These are phyloP conservation scores for Nephrotoma flavescens DNA, from an alignment of 2,888 invertebrate genomes.

Conservation along the genomic window DNA sequence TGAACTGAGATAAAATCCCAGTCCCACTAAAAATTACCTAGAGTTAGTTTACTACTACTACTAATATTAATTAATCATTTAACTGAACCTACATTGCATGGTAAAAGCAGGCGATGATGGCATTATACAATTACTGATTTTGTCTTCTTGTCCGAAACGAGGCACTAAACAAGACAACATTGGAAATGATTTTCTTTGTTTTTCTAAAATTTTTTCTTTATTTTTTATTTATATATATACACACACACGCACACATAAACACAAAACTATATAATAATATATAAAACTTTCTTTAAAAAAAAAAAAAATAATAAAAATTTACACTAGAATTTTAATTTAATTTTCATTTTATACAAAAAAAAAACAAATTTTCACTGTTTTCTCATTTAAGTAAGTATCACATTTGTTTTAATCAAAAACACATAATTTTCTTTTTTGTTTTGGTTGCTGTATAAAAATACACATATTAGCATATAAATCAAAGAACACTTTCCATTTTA, in stretches of 20 bases:
- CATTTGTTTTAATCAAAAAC: neutral
- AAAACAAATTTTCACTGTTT: neutral
- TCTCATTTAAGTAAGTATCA: neutral
- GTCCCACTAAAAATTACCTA: neutral
- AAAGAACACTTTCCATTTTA: neutral
- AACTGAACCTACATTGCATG: conserved; percentile 30
- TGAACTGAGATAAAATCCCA: neutral
- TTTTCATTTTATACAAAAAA: neutral
- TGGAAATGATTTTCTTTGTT: conserved; percentile 25
- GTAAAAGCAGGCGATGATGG: conserved; percentile 33
- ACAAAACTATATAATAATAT: neutral
- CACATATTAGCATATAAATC: neutral
- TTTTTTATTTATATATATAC: neutral
- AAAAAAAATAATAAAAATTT: neutral
- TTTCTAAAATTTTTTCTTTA: conserved; percentile 3
- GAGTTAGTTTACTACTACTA: neutral
- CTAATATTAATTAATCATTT: neutral
- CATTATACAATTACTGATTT: conserved; percentile 24
- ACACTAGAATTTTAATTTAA: neutral
- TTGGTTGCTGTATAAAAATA: neutral
- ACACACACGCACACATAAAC: neutral
- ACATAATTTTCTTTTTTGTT: neutral
- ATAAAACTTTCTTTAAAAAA: neutral
- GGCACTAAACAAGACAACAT: conserved; percentile 35
- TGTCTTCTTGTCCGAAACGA: conserved; percentile 35